These are phyloP conservation scores for Hydropotes inermis DNA, from an alignment of 2,113 vertebrate species.

Conservation along the genomic window DNA sequence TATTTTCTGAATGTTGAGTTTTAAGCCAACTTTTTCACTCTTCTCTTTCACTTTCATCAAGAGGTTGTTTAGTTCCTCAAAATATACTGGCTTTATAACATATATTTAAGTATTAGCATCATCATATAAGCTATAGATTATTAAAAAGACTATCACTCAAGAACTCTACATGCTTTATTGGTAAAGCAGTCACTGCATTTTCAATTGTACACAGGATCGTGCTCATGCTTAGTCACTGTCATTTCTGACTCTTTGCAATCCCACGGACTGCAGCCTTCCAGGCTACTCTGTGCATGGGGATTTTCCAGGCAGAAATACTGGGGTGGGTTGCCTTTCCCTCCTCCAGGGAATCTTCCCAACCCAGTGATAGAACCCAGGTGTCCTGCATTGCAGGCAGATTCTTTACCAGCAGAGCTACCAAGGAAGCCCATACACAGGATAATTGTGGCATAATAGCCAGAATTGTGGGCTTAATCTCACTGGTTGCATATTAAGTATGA, in stretches of 20 bases:
- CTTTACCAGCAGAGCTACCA: neutral
- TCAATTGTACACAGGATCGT: neutral
- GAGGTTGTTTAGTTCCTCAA: neutral
- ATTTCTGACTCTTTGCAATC: neutral
- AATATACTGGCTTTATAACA: neutral
- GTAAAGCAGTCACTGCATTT: neutral
- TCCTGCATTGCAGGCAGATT: neutral
- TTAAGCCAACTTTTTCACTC: neutral
- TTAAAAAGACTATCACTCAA: neutral
- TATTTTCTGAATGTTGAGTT: neutral
- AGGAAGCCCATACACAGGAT: neutral
- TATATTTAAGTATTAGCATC: neutral
- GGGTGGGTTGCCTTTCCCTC: neutral
- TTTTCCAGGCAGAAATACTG: neutral
- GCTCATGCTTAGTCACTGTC: neutral
- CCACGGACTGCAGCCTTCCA: neutral
- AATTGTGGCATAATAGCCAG: neutral
- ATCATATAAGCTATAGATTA: neutral
- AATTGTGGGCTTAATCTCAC: neutral
- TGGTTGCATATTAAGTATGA: neutral
- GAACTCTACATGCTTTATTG: neutral
- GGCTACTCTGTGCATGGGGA: neutral
- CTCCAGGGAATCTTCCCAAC: neutral
- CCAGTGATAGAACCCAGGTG: neutral
- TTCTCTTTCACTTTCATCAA: neutral